Conservation (phyloP, 2,888 invertebrate species). For the Papilio gigon region DNA sequence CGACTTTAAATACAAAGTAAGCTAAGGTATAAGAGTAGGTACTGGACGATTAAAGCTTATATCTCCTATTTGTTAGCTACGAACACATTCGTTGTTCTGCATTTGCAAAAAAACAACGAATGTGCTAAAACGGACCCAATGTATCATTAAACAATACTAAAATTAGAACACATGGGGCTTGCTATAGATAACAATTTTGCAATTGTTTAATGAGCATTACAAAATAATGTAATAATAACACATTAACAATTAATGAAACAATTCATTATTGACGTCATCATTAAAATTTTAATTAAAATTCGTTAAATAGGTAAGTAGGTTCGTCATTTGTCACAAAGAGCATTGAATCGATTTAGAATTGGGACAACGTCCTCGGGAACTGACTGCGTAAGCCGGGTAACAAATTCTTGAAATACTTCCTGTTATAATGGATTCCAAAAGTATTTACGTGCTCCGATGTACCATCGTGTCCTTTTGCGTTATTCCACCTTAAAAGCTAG, state of each 20-base stretch:
- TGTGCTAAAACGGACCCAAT: too few relatives aligned
- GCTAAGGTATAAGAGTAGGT: too few relatives aligned
- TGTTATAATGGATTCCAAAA: neutral
- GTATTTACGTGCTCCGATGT: too few relatives aligned
- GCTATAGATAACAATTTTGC: neutral
- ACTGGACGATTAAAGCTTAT: too few relatives aligned
- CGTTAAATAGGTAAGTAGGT: slow-evolving; percentile 6
- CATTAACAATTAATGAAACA: neutral
- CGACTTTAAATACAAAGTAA: too few relatives aligned
- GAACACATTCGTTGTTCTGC: too few relatives aligned
- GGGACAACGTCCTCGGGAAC: slow-evolving; percentile 49
- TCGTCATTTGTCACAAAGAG: slow-evolving; percentile 39
- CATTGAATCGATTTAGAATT: slow-evolving; percentile 40
- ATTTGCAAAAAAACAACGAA: too few relatives aligned
- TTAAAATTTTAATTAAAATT: neutral
- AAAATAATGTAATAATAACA: slow-evolving; percentile 1
- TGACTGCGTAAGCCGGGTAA: slow-evolving; percentile 6
- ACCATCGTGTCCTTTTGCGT: too few relatives aligned
- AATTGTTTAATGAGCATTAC: slow-evolving; percentile 2
- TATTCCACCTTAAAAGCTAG: too few relatives aligned
- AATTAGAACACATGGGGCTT: neutral
- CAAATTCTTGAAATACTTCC: neutral
- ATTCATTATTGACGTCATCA: neutral
- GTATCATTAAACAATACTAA: neutral
- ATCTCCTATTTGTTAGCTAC: too few relatives aligned